phyloP scores from a whole-genome alignment of 1,140 invertebrate species.

The Megalopta genalis region DNA sequence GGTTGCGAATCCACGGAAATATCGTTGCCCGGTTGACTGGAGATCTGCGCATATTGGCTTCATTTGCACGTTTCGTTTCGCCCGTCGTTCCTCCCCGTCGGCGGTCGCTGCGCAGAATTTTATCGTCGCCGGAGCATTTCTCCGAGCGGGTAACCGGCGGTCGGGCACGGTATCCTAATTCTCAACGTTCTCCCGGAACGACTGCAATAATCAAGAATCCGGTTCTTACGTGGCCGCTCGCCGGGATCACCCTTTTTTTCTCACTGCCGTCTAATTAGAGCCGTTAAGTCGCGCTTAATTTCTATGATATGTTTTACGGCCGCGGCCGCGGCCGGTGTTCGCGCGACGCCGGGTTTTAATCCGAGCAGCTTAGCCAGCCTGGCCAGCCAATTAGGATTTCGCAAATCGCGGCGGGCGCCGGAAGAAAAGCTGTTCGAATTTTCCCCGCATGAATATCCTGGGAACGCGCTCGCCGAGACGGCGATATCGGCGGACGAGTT shows the following conservation, averaged over 20 bases:
- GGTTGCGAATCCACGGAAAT: constrained; percentile 65
- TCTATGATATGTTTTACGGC: background rate
- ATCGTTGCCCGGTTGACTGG: constrained; percentile 70
- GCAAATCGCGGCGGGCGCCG: background rate
- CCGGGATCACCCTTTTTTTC: background rate
- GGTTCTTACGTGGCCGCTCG: background rate
- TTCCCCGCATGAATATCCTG: too few relatives aligned
- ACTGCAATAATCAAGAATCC: background rate
- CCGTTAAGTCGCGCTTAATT: background rate
- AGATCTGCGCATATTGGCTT: constrained; percentile 76
- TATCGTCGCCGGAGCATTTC: constrained; percentile 25
- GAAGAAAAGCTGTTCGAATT: background rate
- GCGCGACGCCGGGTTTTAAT: too few relatives aligned
- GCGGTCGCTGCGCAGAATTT: constrained; percentile 3
- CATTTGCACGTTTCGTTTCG: constrained; percentile 78
- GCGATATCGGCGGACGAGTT: too few relatives aligned
- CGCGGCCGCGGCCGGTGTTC: background rate
- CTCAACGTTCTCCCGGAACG: background rate
- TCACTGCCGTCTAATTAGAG: background rate
- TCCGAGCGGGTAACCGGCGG: background rate
- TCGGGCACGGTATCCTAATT: background rate
- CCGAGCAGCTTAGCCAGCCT: too few relatives aligned
- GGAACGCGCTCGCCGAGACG: too few relatives aligned
- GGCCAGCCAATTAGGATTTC: too few relatives aligned
- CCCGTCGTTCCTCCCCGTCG: constrained; percentile 36